phyloP scores from a whole-genome alignment of 53 echinoderm and acorn worm genomes.

The Zoroaster sp. region DNA sequence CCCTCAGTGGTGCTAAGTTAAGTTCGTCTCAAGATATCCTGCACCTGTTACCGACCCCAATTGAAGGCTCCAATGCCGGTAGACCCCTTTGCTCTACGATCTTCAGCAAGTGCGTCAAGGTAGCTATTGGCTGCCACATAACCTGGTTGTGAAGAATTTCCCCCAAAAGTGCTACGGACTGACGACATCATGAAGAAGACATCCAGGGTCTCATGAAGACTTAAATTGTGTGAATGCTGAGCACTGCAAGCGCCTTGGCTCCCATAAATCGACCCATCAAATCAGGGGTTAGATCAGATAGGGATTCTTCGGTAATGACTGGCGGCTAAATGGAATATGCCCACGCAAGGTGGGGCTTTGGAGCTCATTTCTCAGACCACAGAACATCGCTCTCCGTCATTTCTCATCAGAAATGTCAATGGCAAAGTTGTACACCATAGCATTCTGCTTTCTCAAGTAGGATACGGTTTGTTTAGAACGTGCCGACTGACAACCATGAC shows the following conservation, averaged over 20 bases:
- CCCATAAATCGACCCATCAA: conserved; percentile 36
- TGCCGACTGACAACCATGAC: conserved; percentile 24
- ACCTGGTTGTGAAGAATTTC: conserved; percentile 69
- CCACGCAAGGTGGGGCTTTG: conserved; percentile 42
- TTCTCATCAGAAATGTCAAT: conserved; percentile 37
- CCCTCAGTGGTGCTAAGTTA: not conserved
- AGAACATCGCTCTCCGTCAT: conserved; percentile 30
- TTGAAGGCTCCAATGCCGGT: conserved; percentile 73
- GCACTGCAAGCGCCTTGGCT: conserved; percentile 59
- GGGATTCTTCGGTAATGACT: conserved; percentile 52
- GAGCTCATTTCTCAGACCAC: not conserved
- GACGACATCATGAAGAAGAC: conserved; percentile 73
- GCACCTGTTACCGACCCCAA: conserved; percentile 70
- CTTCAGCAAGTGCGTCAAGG: conserved; percentile 62
- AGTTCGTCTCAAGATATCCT: conserved; percentile 18
- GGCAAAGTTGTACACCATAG: conserved; percentile 55
- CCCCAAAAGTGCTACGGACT: conserved; percentile 59
- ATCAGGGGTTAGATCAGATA: conserved; percentile 43
- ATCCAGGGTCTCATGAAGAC: conserved; percentile 64
- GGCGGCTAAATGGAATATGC: conserved; percentile 72
- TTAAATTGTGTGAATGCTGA: conserved; percentile 47
- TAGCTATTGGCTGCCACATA: conserved; percentile 61
- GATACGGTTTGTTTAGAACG: conserved; percentile 54
- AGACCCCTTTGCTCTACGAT: conserved; percentile 61
- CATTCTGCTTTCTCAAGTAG: conserved; percentile 59